Conservation (phyloP, 2,113 vertebrate genomes). For the Galbula dea region DNA sequence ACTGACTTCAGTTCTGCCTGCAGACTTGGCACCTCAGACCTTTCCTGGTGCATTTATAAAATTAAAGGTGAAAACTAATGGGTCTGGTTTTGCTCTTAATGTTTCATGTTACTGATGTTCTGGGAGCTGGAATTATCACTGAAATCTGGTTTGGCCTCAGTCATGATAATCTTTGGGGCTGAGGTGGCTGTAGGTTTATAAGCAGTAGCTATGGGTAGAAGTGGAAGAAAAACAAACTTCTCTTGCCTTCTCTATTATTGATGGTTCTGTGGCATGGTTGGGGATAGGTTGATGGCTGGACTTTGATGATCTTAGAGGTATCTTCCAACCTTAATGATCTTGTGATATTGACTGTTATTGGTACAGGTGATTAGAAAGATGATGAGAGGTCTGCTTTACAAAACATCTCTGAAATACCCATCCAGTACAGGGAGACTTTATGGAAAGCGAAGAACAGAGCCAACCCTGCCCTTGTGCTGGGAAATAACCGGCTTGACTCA, state of each 20-base stretch:
- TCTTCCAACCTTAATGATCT: no score
- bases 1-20: not conserved
- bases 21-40: not conserved
- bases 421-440: not conserved
- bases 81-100: not conserved
- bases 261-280: no score
- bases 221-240: not conserved
- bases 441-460: fast-evolving
- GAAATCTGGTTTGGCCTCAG: not conserved
- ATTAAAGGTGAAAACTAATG: not conserved
- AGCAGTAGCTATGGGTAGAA: not conserved
- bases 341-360: not conserved
- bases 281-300: no score
- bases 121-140: not conserved
- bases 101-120: not conserved
- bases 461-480: not conserved
- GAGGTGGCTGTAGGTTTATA: not conserved
- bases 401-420: not conserved
- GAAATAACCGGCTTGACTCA: not conserved
- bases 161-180: not conserved
- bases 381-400: not conserved
- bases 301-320: no score
- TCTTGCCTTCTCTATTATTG: not conserved
- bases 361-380: not conserved
- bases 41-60: not conserved